phyloP scores from a whole-genome alignment of 2,113 vertebrate species.

The Chloebia gouldiae region DNA sequence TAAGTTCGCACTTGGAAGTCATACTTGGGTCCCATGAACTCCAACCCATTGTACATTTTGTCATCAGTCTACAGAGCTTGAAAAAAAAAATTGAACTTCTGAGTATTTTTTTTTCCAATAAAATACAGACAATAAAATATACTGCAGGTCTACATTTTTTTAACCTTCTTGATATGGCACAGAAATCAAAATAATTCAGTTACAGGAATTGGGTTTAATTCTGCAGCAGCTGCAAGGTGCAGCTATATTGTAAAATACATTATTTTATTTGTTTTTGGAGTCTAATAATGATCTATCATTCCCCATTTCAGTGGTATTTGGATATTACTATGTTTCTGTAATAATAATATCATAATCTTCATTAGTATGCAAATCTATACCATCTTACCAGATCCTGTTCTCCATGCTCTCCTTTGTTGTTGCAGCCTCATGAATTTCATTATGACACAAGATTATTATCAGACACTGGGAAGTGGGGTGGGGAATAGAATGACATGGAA shows the following conservation, averaged over 20 bases:
- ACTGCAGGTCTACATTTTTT: constrained; percentile 4
- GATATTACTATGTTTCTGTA: not conserved
- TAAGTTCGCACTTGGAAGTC: not conserved
- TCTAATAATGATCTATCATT: not conserved
- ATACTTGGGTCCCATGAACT: not conserved
- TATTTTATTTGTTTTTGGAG: not conserved
- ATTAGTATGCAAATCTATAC: constrained; percentile 48
- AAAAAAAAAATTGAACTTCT: not conserved
- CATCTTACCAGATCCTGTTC: constrained; percentile 3
- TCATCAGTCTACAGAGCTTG: not conserved
- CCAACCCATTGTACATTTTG: not conserved
- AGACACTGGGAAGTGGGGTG: not conserved
- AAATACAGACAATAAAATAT: not conserved
- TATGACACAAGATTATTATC: constrained; percentile 60
- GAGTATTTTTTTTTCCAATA: not conserved
- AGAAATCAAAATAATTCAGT: constrained; percentile 42
- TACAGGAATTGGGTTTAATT: not conserved
- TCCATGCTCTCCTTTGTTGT: constrained; percentile 15
- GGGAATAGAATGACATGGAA: not conserved
- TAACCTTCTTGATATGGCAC: not conserved
- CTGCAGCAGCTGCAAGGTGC: not conserved
- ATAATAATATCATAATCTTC: constrained; percentile 35
- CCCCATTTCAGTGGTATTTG: not conserved
- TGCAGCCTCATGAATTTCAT: constrained; percentile 59
- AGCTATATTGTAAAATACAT: not conserved